Evolutionary conservation across 2,113 vertebrate genomes (phyloP).

Genomic region (Artemisiospiza belli): DNA sequence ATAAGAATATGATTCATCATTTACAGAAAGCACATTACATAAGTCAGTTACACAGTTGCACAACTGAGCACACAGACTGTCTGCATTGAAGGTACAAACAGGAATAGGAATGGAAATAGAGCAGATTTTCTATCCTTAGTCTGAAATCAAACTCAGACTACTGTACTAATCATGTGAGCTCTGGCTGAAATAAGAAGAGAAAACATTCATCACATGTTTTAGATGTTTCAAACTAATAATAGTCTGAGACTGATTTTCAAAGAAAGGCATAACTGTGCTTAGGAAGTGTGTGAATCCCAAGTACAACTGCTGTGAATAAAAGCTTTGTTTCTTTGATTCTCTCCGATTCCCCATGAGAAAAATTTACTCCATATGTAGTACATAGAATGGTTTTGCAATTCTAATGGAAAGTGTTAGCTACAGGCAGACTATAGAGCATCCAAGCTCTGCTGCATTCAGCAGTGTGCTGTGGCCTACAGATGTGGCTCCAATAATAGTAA

Average conservation of each 20-base stretch:
- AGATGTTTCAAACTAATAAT: conserved; percentile 72
- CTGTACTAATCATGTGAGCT: conserved; percentile 52
- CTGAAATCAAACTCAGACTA: conserved; percentile 73
- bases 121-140: conserved; percentile 67
- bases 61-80: conserved; percentile 24
- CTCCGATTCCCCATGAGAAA: not conserved
- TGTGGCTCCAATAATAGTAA: conserved; percentile 83
- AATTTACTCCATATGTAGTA: conserved; percentile 45
- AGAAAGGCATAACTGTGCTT: conserved; percentile 53
- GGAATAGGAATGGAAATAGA: conserved; percentile 62
- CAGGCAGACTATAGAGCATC: conserved; percentile 51
- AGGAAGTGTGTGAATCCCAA: conserved; percentile 48
- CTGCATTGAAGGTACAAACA: conserved; percentile 71
- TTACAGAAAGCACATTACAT: conserved; percentile 74
- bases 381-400: conserved; percentile 17
- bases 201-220: conserved; percentile 64
- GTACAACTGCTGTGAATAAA: conserved; percentile 54
- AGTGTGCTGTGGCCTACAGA: conserved; percentile 80
- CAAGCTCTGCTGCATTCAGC: conserved; percentile 55
- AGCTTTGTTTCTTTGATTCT: conserved; percentile 33
- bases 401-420: conserved; percentile 20
- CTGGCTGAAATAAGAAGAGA: conserved; percentile 48
- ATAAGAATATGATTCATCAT: conserved; percentile 75
- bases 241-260: conserved; percentile 53
- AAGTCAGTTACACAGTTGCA: conserved; percentile 64